phyloP scores from a whole-genome alignment of 2,113 vertebrate species.

The Eptatretus burgeri region DNA sequence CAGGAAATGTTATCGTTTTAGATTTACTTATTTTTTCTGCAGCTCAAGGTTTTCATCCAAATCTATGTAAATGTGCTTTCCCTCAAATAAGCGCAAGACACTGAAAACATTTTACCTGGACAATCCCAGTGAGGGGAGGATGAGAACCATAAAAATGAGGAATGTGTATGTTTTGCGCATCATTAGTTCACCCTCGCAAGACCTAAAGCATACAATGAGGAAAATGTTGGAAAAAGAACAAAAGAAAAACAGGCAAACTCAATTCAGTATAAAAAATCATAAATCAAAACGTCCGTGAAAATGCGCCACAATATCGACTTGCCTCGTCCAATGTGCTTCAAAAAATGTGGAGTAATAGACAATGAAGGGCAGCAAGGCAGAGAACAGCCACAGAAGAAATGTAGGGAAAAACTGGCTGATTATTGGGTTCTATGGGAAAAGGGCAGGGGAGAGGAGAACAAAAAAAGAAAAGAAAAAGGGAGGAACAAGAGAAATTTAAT shows the following conservation, averaged over 20 bases:
- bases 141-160: slow-evolving; percentile 82
- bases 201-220: too few species aligned
- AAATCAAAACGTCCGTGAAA: too few species aligned
- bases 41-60: neutral
- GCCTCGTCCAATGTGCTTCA: slow-evolving; percentile 1
- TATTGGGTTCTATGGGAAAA: neutral
- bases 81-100: neutral
- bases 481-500: too few species aligned
- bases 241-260: too few species aligned
- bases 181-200: slow-evolving; percentile 13
- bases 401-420: slow-evolving; percentile 3
- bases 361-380: neutral
- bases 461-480: too few species aligned
- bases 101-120: slow-evolving; percentile 31
- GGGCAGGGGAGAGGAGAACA: neutral
- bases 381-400: slow-evolving; percentile 1
- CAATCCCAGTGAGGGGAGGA: slow-evolving; percentile 65
- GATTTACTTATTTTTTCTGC: too few species aligned
- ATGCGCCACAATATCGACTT: neutral
- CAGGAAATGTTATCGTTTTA: too few species aligned
- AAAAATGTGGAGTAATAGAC: neutral
- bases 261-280: too few species aligned
- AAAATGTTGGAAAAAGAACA: too few species aligned
- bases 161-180: slow-evolving; percentile 87
- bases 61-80: too few species aligned